These are phyloP conservation scores for Narcine bancroftii DNA, from an alignment of 2,113 vertebrate genomes.

Conservation along the genomic window DNA sequence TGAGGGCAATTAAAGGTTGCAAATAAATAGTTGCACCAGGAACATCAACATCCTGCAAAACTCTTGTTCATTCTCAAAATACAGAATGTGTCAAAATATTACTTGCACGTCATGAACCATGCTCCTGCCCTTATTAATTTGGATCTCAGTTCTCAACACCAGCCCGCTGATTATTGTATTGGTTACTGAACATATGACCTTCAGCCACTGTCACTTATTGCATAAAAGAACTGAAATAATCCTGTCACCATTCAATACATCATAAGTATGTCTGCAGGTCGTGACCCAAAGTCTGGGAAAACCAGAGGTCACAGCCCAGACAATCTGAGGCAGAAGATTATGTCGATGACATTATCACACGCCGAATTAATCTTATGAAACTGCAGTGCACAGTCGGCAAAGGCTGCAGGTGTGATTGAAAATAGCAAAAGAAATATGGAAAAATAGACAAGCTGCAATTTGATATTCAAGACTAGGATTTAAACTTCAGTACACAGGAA, in stretches of 20 bases:
- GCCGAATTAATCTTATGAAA: slow-evolving; percentile 35
- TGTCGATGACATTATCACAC: slow-evolving; percentile 27
- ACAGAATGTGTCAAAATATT: background rate
- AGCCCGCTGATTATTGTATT: slow-evolving; percentile 1
- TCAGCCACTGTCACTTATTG: background rate
- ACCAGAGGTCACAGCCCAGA: slow-evolving; percentile 27
- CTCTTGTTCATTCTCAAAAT: background rate
- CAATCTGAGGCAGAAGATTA: slow-evolving; percentile 32
- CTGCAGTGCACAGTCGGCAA: too few relatives aligned
- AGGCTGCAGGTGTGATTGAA: background rate
- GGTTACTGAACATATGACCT: background rate
- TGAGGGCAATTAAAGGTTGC: too few relatives aligned
- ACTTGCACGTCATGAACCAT: background rate
- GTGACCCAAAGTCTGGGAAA: background rate
- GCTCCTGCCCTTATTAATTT: background rate
- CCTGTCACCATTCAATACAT: slow-evolving; percentile 28
- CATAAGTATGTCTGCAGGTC: background rate
- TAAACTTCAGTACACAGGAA: background rate
- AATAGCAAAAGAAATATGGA: background rate
- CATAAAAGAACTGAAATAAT: slow-evolving; percentile 3
- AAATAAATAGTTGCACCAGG: too few relatives aligned
- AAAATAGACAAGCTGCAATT: background rate
- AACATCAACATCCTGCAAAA: too few relatives aligned
- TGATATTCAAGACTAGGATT: background rate
- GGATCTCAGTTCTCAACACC: background rate